Base-by-base conservation (phyloP, 2,113 vertebrate species). In the Bubo bubo region DNA sequence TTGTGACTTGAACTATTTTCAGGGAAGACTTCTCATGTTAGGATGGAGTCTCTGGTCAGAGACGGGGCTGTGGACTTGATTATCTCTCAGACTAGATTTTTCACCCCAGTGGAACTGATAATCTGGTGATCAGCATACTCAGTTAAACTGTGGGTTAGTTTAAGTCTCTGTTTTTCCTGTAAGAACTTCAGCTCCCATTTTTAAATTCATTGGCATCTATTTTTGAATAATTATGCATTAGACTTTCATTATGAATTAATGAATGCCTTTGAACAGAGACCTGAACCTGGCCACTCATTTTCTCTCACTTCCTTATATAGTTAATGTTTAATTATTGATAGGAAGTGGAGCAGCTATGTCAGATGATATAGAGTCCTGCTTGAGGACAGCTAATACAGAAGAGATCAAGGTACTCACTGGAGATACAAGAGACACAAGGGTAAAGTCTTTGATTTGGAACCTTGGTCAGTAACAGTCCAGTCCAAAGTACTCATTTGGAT, bases 281-380 rank as follows among this genome's bases (percentile, higher is more conserved):
- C 67, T 93, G 81, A 93, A 73, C 88, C 71, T 88, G 74, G 80
- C 66, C 74, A 80, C 59, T 92, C 17, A 34, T 91, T 85, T 52
- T 77, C 14, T 92, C 21, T 67, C 22, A 16, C 34, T 86, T 96
- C 81, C 56, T 50, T 70, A 60, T 73, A 66, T 68, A 91, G 81
- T 24, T 89, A 41, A 71, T 74, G 32, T 88, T 95, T 90, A 94
- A 95, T 95, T 94, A 92, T 97, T 95, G 53, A 95, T 75, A 83
- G 20, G 37, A 92, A 90, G 41, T 86, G 76, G 55, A 92, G 21
- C 1, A 8, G 43, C 79, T 83, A 3, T 93, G 55, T 79, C 71
- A 93, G 67, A 88, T 96, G 56, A 90, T 90, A 34, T 0, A 43
- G 35, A 82, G 45, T 53, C 70, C 77, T 93, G 87, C 81, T 58